Percentiles rank a stretch among this genome's conserved stretches.
phyloP scores from a whole-genome alignment of 2,113 vertebrate species.

The Polypterus senegalus region DNA sequence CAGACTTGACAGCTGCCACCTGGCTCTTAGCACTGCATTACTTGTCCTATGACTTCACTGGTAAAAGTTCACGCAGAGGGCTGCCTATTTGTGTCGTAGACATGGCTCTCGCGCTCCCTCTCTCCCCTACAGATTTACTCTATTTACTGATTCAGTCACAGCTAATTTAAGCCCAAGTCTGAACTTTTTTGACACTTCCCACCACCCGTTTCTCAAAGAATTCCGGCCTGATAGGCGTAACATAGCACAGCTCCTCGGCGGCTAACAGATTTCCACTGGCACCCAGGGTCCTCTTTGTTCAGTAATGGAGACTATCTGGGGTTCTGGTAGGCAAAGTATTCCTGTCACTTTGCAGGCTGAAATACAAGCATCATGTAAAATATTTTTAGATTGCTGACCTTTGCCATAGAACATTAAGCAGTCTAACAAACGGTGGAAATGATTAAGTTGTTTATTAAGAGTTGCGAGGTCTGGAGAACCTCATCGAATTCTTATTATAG shows the following conservation, averaged over 20 bases:
- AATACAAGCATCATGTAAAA: no score
- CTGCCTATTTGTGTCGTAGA: background rate
- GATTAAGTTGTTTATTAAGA: conserved; percentile 1
- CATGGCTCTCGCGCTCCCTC: background rate
- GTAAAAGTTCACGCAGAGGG: background rate
- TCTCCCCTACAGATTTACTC: background rate
- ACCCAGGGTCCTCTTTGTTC: no score
- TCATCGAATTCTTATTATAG: conserved; percentile 1
- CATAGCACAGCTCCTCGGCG: background rate
- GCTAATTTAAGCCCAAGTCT: background rate
- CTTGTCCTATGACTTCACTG: background rate
- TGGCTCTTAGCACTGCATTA: background rate
- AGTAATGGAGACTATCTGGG: no score
- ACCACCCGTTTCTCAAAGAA: background rate
- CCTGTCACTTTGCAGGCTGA: no score
- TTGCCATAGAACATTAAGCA: background rate
- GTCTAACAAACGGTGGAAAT: background rate
- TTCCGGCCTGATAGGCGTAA: background rate
- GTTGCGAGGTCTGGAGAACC: background rate
- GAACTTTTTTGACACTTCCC: background rate
- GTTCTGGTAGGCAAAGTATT: no score
- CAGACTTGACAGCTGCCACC: background rate
- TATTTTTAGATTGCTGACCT: background rate
- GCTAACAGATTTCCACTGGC: no score
- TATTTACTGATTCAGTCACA: background rate